Base-by-base conservation (phyloP, 2,888 invertebrate genomes). In the Nesidiocoris tenuis region DNA sequence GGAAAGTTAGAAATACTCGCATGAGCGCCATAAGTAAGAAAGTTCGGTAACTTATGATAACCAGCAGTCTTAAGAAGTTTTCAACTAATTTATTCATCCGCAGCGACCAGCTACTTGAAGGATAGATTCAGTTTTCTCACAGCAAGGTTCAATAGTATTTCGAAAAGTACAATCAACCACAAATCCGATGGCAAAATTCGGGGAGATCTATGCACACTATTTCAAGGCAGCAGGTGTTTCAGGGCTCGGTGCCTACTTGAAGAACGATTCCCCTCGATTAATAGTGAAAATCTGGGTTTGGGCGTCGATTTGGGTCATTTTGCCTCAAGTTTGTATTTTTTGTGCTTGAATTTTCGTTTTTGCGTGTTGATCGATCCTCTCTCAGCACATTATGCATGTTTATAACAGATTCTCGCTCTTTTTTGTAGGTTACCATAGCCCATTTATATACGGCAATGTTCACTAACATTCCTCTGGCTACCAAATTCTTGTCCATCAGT, bases 401-500 rank as follows among this genome's bases (percentile, higher is more conserved):
- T n/a, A n/a, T n/a, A n/a, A n/a, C n/a, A n/a, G n/a, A n/a, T n/a
- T n/a, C n/a, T n/a, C n/a, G n/a, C n/a, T n/a, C n/a, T n/a, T n/a
- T n/a, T 16, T 17, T 70, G 2, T 54, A 72, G 72, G 61, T 72
- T n/a, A 72, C 72, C 9, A 39, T 72, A 22, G 72, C 72, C 16
- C 72, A 72, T 54, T 7, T 72, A 18, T 72, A 72, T 61, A 72
- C 72, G 1, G 72, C 61, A 9, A 39, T 72, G 17, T 72, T 72
- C 63, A 72, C 72, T 18, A 61, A 56, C 0, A 72, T 61, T 19
- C 72, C 72, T 5, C 19, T 72, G 12, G 61, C 72, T 7, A 61
- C 61, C 2, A 61, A 61, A 19, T 72, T 72, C 23, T 61, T 72
- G 0, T 72, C 72, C 19, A 61, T 72, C 18, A 72, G 72, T 24